Evolutionary conservation across 1,140 invertebrate species (phyloP).

Genomic region (Xylocopa sonorina): DNA sequence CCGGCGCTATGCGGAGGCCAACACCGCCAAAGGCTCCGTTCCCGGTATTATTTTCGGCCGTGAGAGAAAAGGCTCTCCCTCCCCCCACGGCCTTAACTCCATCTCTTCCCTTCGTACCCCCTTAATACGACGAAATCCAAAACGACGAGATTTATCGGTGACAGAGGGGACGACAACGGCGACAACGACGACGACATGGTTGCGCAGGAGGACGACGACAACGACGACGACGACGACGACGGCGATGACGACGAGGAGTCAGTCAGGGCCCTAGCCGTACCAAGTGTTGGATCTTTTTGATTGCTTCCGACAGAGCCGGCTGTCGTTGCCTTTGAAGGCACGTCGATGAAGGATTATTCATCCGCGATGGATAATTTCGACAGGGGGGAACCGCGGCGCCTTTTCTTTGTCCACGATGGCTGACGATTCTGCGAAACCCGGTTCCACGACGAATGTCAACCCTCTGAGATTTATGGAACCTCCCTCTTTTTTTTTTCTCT

Average conservation of each 20-base stretch:
- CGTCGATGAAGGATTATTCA: conserved; percentile 55
- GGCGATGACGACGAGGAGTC: background rate
- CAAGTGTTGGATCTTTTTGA: conserved; percentile 59
- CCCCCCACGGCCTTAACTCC: background rate
- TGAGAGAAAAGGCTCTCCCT: conserved; percentile 63
- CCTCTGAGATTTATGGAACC: conserved; percentile 7
- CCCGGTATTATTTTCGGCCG: conserved; percentile 70
- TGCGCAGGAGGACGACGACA: too few relatives aligned
- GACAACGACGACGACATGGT: conserved; percentile 1
- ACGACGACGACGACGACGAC: conserved; percentile 7
- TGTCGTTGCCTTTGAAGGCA: conserved; percentile 59
- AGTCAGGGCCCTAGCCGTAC: conserved; percentile 3
- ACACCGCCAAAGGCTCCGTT: conserved; percentile 72
- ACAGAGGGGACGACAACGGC: conserved; percentile 21
- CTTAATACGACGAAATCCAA: conserved; percentile 69
- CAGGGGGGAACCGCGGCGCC: conserved; percentile 16
- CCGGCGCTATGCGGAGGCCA: conserved; percentile 69
- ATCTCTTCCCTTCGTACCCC: conserved; percentile 7
- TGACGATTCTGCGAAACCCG: conserved; percentile 20
- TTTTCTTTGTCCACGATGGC: conserved; percentile 36
- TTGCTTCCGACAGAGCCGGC: conserved; percentile 58
- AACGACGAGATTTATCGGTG: conserved; percentile 59
- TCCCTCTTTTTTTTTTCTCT: background rate
- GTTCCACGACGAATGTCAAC: conserved; percentile 16
- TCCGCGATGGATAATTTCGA: conserved; percentile 47